These are phyloP conservation scores for Thymelicus sylvestris DNA, from an alignment of 2,888 invertebrate genomes.

Conservation along the genomic window DNA sequence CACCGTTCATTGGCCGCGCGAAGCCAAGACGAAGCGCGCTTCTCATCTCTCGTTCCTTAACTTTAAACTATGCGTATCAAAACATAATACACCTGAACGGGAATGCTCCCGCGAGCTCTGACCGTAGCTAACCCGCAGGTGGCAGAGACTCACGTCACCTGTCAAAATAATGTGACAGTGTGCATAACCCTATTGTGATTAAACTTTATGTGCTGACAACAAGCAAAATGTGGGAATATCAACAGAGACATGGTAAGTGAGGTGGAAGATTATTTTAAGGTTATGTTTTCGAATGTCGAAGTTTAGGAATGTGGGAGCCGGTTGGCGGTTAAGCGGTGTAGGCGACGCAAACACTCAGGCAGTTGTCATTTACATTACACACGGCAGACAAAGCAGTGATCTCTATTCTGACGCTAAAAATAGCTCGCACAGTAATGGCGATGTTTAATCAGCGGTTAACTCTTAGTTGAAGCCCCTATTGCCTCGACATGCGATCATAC, in stretches of 20 bases:
- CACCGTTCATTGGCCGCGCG: conserved; percentile 79
- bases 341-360: conserved; percentile 49
- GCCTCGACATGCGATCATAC: conserved; percentile 40
- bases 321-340: conserved; percentile 51
- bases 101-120: conserved; percentile 54
- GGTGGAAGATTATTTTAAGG: conserved; percentile 56
- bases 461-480: conserved; percentile 66
- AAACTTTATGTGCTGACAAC: conserved; percentile 58
- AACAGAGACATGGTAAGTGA: conserved; percentile 67
- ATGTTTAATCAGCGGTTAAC: conserved; percentile 78
- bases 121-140: conserved; percentile 57
- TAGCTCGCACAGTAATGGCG: conserved; percentile 73
- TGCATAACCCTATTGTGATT: conserved; percentile 68
- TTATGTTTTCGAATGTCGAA: conserved; percentile 58
- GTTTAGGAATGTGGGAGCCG: conserved; percentile 46
- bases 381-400: conserved; percentile 81
- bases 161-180: conserved; percentile 77
- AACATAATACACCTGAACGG: conserved; percentile 55
- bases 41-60: conserved; percentile 58
- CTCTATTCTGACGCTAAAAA: conserved; percentile 80
- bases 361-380: conserved; percentile 69
- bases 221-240: conserved; percentile 66
- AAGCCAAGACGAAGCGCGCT: conserved; percentile 68
- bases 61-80: conserved; percentile 65
- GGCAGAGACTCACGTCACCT: conserved; percentile 70